These are phyloP conservation scores for Diaprepes abbreviatus DNA, from an alignment of 2,888 invertebrate species.

Conservation along the genomic window DNA sequence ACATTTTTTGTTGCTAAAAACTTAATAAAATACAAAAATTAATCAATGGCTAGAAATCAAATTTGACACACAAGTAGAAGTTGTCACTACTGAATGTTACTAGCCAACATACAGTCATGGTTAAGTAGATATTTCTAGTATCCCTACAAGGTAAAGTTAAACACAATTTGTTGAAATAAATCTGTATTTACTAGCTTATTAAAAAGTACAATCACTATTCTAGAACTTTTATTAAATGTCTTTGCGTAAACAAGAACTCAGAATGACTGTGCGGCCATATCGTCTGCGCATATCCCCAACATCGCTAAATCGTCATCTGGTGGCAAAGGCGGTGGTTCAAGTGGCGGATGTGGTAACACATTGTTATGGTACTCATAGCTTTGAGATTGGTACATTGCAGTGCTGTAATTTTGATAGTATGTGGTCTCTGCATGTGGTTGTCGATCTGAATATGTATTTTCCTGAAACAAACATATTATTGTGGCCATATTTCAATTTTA, in stretches of 20 bases:
- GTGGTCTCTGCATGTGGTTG: constrained; percentile 53
- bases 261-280: constrained; percentile 74
- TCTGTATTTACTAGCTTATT: constrained; percentile 19
- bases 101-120: too few relatives aligned
- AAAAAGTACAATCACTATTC: constrained; percentile 15
- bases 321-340: constrained; percentile 65
- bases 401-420: constrained; percentile 61
- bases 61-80: too few relatives aligned
- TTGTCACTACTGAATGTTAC: too few relatives aligned
- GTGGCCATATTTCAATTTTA: too few relatives aligned
- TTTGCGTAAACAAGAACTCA: constrained; percentile 48
- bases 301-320: constrained; percentile 78
- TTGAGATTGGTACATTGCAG: constrained; percentile 59
- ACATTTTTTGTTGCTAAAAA: too few relatives aligned
- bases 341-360: constrained; percentile 61
- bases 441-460: constrained; percentile 55
- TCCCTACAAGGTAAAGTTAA: too few relatives aligned
- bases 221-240: neutral
- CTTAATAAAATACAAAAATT: too few relatives aligned
- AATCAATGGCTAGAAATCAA: too few relatives aligned
- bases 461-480: constrained; percentile 44
- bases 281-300: constrained; percentile 88
- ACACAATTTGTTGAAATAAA: too few relatives aligned
- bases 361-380: constrained; percentile 60
- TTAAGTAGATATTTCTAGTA: too few relatives aligned